phyloP scores from a whole-genome alignment of 2,113 vertebrate genomes.

The Zapornia atra region DNA sequence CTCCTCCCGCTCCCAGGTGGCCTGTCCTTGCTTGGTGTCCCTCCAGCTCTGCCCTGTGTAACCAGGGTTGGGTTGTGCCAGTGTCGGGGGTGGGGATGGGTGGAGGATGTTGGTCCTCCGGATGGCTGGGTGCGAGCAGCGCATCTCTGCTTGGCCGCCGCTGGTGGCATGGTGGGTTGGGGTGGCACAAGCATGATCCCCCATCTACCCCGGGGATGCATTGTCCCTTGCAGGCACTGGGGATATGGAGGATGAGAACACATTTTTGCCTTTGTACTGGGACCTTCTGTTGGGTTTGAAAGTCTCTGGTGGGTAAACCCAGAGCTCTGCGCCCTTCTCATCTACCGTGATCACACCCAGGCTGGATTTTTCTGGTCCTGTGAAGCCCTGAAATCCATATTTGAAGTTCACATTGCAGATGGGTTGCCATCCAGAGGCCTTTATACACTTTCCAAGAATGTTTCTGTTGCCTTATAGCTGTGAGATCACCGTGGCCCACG shows the following conservation, averaged over 20 bases:
- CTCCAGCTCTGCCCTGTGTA: background rate
- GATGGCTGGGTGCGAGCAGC: background rate
- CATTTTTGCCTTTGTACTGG: background rate
- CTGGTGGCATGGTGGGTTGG: accelerated
- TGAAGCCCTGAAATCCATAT: background rate
- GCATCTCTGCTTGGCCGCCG: background rate
- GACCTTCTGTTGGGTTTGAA: background rate
- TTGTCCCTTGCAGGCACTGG: background rate
- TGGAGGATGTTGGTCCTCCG: accelerated
- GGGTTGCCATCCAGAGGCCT: background rate
- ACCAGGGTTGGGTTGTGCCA: background rate
- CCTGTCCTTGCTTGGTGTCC: background rate
- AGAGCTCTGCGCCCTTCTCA: background rate
- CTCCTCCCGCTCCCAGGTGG: background rate
- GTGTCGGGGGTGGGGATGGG: background rate
- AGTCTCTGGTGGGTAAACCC: background rate
- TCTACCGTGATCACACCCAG: accelerated
- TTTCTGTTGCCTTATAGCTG: background rate
- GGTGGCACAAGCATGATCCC: background rate
- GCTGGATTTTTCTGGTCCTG: background rate
- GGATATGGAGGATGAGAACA: accelerated
- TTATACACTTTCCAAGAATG: background rate
- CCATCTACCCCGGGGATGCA: accelerated
- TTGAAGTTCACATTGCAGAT: background rate
- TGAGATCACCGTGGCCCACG: accelerated